Conservation (phyloP, 2,113 vertebrate species). For the Merops nubicus region DNA sequence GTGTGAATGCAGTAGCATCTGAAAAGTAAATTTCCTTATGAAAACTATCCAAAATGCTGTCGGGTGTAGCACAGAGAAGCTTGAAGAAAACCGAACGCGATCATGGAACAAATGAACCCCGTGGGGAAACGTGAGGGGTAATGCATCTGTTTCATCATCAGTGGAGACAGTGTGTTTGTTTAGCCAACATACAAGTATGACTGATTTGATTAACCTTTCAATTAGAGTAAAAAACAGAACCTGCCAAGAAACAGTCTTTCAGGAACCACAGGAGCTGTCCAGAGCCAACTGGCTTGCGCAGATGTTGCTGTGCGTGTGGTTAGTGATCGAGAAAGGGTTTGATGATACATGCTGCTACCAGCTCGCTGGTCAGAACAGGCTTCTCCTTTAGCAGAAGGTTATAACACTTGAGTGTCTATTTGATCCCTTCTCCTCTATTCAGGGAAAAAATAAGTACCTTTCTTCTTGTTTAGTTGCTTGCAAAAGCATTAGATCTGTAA, state of each 20-base stretch:
- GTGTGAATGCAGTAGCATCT: neutral
- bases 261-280: conserved; percentile 67
- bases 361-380: neutral
- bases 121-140: neutral
- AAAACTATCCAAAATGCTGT: neutral
- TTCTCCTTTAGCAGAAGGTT: neutral
- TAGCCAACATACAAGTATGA: conserved; percentile 50
- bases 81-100: neutral
- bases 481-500: neutral
- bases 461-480: neutral
- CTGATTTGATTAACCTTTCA: conserved; percentile 73
- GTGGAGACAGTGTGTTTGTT: conserved; percentile 53
- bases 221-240: conserved; percentile 48
- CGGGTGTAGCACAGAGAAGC: neutral
- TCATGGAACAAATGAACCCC: conserved; percentile 27
- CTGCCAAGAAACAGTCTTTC: conserved; percentile 70
- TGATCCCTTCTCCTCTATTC: neutral
- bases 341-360: neutral
- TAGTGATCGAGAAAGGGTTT: neutral
- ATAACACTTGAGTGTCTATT: neutral
- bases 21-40: neutral
- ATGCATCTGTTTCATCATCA: conserved; percentile 57
- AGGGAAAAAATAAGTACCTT: neutral
- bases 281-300: conserved; percentile 62
- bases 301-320: neutral